Percentiles rank a stretch among this genome's conserved stretches.
Evolutionary conservation across 2,113 vertebrate species (phyloP).

Genomic region (Toxotes jaculatrix): DNA sequence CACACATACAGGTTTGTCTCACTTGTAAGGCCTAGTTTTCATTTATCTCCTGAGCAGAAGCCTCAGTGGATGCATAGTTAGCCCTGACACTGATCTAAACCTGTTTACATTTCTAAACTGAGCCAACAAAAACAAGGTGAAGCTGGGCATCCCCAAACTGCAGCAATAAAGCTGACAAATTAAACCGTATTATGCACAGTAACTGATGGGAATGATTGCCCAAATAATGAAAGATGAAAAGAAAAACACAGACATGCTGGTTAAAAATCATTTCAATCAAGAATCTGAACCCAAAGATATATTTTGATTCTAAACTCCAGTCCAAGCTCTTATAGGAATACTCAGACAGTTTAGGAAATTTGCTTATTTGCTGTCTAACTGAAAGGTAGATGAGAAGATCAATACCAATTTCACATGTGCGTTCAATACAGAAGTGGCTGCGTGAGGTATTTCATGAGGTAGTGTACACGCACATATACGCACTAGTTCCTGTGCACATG

Average conservation of each 20-base stretch:
- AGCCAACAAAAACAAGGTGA: not conserved
- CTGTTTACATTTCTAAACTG: not conserved
- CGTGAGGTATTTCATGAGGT: conserved; percentile 31
- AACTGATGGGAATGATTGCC: not conserved
- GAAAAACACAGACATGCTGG: not conserved
- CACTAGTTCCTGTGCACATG: not conserved
- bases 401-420: conserved; percentile 30
- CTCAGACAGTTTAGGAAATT: conserved; percentile 21
- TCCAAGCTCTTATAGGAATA: not conserved
- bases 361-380: conserved; percentile 32
- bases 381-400: conserved; percentile 41
- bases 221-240: too few relatives aligned
- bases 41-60: not conserved
- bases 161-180: not conserved
- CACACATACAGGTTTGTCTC: not conserved
- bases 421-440: conserved; percentile 31
- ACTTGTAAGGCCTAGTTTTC: conserved; percentile 20
- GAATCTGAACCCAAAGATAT: not conserved
- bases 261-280: not conserved
- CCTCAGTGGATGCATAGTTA: not conserved
- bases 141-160: not conserved
- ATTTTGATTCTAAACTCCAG: not conserved
- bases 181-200: not conserved
- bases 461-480: not conserved
- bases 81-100: not conserved